A percentile compares a stretch with the other conserved stretches of the same genome.
Conservation (phyloP, 2,888 invertebrate genomes). For the Rhagium mordax region DNA sequence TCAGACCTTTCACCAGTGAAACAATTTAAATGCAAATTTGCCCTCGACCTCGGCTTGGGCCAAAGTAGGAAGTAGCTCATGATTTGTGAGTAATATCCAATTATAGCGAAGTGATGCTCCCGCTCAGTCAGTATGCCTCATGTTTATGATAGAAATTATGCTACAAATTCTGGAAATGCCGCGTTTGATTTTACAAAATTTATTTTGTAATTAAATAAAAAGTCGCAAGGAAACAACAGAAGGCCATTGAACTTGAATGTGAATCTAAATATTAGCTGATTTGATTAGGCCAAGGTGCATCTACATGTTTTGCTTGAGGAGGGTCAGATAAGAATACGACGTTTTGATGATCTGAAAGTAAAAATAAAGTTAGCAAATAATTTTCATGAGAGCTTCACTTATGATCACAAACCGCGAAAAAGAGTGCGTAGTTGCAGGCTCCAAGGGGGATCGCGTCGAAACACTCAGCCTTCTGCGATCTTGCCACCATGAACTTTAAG, state of each 20-base stretch:
- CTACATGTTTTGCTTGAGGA: constrained; percentile 13
- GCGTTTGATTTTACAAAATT: too few relatives aligned
- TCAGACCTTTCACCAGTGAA: background rate
- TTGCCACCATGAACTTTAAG: constrained; percentile 7
- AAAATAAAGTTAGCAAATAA: background rate
- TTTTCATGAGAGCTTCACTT: background rate
- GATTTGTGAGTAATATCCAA: background rate
- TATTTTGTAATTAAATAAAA: too few relatives aligned
- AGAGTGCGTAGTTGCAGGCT: background rate
- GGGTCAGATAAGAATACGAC: constrained; percentile 26
- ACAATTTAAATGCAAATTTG: background rate
- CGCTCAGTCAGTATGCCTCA: background rate
- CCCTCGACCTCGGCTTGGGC: background rate
- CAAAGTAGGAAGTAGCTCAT: background rate
- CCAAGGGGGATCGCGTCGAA: constrained; percentile 11
- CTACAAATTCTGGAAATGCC: too few relatives aligned
- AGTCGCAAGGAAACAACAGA: too few relatives aligned
- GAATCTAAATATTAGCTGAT: too few relatives aligned
- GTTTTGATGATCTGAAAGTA: constrained; percentile 32
- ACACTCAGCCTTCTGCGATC: constrained; percentile 8
- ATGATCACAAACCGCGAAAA: background rate
- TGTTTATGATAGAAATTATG: too few relatives aligned
- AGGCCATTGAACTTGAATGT: too few relatives aligned
- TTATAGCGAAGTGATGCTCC: background rate
- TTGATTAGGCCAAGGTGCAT: too few relatives aligned